Evolutionary conservation across 1,140 invertebrate genomes (phyloP).

Genomic region (Macrobrachium nipponense): DNA sequence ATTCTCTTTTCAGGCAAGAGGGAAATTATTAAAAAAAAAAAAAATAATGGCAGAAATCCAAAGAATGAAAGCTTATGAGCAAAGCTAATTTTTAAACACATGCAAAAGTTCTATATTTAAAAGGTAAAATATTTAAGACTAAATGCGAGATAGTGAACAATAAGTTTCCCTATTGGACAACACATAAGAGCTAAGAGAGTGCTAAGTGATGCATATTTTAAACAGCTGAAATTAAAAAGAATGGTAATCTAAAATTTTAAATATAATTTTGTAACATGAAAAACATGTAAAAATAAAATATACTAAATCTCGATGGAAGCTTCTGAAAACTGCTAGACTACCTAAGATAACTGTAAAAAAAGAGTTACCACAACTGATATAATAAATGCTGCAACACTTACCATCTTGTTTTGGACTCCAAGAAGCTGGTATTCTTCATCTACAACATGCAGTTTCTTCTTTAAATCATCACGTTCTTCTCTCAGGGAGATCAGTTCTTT

Average conservation of each 20-base stretch:
- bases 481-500: constrained; percentile 27
- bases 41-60: neutral
- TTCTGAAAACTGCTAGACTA: neutral
- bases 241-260: no score
- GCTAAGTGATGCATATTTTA: no score
- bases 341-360: neutral
- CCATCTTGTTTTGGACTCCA: constrained; percentile 44
- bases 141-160: constrained; percentile 25
- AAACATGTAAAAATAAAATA: no score
- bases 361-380: neutral
- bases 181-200: no score
- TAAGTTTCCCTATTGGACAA: constrained; percentile 2
- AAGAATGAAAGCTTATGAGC: constrained; percentile 9
- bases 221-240: no score
- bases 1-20: no score
- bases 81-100: constrained; percentile 15
- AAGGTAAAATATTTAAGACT: neutral
- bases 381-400: constrained; percentile 13
- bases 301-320: no score
- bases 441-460: constrained; percentile 18
- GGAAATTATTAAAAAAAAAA: no score
- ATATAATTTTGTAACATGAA: no score
- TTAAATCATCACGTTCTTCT: constrained; percentile 30
- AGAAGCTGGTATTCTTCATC: constrained; percentile 45
- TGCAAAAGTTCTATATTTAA: neutral